Evolutionary conservation across 2,113 vertebrate species (phyloP).

Genomic region (Phocoena phocoena): DNA sequence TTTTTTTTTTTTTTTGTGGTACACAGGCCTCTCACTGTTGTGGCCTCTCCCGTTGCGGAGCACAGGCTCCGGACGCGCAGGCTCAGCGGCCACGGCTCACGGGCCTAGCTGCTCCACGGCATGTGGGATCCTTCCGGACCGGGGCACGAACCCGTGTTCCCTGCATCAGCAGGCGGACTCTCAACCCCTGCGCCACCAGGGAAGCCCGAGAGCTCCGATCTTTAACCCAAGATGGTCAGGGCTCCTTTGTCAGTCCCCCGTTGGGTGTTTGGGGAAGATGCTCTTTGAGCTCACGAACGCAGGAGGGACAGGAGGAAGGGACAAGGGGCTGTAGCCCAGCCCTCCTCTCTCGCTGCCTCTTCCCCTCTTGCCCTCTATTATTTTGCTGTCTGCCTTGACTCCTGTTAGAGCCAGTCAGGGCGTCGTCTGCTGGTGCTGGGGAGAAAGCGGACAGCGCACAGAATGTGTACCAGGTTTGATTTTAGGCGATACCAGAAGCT

Average conservation of each 20-base stretch:
- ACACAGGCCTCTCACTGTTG: accelerated
- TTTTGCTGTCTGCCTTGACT: neutral
- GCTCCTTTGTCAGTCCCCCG: accelerated
- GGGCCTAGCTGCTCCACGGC: accelerated
- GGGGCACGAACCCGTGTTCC: too few species aligned
- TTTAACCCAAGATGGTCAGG: neutral
- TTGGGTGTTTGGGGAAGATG: neutral
- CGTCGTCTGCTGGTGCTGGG: accelerated
- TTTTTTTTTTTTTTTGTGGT: too few species aligned
- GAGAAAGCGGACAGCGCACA: neutral
- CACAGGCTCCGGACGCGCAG: too few species aligned
- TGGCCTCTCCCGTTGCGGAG: too few species aligned
- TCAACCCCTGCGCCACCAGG: too few species aligned
- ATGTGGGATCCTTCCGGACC: too few species aligned
- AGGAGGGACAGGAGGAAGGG: neutral
- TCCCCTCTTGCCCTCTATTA: neutral
- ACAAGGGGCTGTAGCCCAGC: too few species aligned
- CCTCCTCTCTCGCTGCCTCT: neutral
- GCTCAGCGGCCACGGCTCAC: too few species aligned
- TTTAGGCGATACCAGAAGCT: neutral
- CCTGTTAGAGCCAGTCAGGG: accelerated
- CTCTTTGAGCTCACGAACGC: neutral
- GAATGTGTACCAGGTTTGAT: neutral
- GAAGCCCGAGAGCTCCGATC: too few species aligned
- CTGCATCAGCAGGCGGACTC: too few species aligned